A percentile compares a stretch with the other conserved stretches of the same genome.
Conservation (phyloP, 2,888 invertebrate species). For the Augiades crinisus region DNA sequence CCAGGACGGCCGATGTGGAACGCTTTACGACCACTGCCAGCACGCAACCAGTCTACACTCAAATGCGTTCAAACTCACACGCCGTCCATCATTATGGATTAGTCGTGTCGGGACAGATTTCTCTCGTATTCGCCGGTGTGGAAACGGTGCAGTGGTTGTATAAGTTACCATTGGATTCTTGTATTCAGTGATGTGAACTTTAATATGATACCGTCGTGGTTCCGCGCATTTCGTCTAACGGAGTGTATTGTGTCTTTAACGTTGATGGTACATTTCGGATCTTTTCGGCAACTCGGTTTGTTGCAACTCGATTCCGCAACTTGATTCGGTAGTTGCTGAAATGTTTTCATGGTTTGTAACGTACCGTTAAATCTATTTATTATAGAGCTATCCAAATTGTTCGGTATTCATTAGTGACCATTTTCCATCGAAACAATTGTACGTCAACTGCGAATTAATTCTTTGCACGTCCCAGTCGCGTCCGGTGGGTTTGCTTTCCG, state of each 20-base stretch:
- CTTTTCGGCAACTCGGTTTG: slow-evolving; percentile 17
- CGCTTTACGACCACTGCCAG: slow-evolving; percentile 68
- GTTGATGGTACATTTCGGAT: slow-evolving; percentile 6
- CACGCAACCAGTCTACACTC: slow-evolving; percentile 78
- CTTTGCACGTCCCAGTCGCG: slow-evolving; percentile 69
- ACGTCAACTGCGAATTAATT: slow-evolving; percentile 73
- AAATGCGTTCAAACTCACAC: slow-evolving; percentile 79
- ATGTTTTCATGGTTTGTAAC: slow-evolving; percentile 37
- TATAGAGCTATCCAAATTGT: slow-evolving; percentile 43
- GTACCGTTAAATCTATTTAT: slow-evolving; percentile 40
- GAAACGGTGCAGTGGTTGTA: slow-evolving; percentile 50
- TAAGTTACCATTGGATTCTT: slow-evolving; percentile 70
- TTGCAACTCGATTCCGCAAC: background rate
- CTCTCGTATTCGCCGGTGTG: slow-evolving; percentile 63
- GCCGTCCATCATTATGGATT: slow-evolving; percentile 77
- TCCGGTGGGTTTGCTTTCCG: slow-evolving; percentile 77
- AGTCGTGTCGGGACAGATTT: slow-evolving; percentile 72
- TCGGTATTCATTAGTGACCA: slow-evolving; percentile 54
- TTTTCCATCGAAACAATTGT: slow-evolving; percentile 69
- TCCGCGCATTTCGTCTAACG: slow-evolving; percentile 31
- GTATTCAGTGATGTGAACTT: slow-evolving; percentile 74
- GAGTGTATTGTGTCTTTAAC: slow-evolving; percentile 7
- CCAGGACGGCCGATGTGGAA: slow-evolving; percentile 78
- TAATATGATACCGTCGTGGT: slow-evolving; percentile 31
- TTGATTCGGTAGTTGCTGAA: background rate